Conservation (phyloP, 2,888 invertebrate species). For the Drosophila monieri region DNA sequence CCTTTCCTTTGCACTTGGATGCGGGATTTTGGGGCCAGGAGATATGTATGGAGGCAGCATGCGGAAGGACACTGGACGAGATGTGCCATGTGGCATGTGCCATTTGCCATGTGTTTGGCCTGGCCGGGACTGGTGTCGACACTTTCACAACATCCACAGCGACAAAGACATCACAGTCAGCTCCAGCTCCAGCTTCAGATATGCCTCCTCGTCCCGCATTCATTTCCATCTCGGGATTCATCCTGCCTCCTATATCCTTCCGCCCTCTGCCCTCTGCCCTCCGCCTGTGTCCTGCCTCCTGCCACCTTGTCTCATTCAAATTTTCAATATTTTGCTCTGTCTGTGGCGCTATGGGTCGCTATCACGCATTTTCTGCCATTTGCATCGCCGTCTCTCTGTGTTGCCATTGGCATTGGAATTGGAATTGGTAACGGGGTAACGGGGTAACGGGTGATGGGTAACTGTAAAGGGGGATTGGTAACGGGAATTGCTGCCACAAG, state of each 20-base stretch:
- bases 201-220: constrained; percentile 30
- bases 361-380: constrained; percentile 78
- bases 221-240: constrained; percentile 35
- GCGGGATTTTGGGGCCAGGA: constrained; percentile 5
- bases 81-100: constrained; percentile 39
- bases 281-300: constrained; percentile 1
- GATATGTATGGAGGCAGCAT: neutral
- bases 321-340: constrained; percentile 59
- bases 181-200: constrained; percentile 12
- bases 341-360: constrained; percentile 63
- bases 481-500: constrained; percentile 30
- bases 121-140: constrained; percentile 70
- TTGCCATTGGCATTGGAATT: constrained; percentile 41
- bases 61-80: constrained; percentile 28
- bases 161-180: constrained; percentile 40
- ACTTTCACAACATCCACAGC: constrained; percentile 61
- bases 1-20: constrained; percentile 52
- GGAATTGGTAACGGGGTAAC: neutral
- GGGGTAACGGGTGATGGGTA: constrained; percentile 7
- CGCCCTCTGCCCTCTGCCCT: neutral
- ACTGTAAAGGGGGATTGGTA: constrained; percentile 2
- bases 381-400: constrained; percentile 52
- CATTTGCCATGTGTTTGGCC: constrained; percentile 48
- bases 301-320: constrained; percentile 53
- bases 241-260: constrained; percentile 1